phyloP scores from a whole-genome alignment of 2,797 vertebrate species.

The Knipowitschia caucasica region DNA sequence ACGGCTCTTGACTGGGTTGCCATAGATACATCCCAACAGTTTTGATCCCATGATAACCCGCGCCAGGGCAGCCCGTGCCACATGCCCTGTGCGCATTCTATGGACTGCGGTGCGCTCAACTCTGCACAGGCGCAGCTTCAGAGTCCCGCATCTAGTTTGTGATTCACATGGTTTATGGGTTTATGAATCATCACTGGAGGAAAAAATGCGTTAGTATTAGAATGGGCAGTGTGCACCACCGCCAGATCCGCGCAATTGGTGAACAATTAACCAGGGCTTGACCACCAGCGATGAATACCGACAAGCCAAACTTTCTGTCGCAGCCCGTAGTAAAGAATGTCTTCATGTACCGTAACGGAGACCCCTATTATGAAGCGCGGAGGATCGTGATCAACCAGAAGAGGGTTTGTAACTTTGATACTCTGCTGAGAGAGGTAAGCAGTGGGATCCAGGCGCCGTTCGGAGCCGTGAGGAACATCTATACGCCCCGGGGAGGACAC shows the following conservation, averaged over 20 bases:
- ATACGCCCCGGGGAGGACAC: conserved; percentile 88
- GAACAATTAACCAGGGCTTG: conserved; percentile 21
- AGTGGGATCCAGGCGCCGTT: conserved; percentile 88
- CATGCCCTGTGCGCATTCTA: conserved; percentile 21
- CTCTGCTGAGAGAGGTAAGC: conserved; percentile 90
- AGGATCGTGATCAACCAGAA: conserved; percentile 90
- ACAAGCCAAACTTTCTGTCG: conserved; percentile 79
- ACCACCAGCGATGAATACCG: conserved; percentile 58
- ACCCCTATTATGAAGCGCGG: conserved; percentile 88
- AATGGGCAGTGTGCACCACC: conserved; percentile 21
- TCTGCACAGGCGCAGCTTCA: not conserved
- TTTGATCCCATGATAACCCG: conserved; percentile 55
- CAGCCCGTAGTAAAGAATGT: conserved; percentile 93
- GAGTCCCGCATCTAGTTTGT: not conserved
- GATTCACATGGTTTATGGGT: not conserved
- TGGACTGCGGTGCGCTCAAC: not conserved
- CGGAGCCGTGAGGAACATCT: conserved; percentile 92
- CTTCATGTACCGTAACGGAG: conserved; percentile 90
- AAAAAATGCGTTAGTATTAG: conserved; percentile 22
- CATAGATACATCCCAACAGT: conserved; percentile 71
- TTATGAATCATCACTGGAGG: conserved; percentile 3
- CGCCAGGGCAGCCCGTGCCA: conserved; percentile 16
- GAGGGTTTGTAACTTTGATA: conserved; percentile 87
- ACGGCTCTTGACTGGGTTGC: conserved; percentile 53
- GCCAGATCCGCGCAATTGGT: conserved; percentile 6